Evolutionary conservation across 2,888 invertebrate genomes (phyloP).

Genomic region (Capitulum mitella): DNA sequence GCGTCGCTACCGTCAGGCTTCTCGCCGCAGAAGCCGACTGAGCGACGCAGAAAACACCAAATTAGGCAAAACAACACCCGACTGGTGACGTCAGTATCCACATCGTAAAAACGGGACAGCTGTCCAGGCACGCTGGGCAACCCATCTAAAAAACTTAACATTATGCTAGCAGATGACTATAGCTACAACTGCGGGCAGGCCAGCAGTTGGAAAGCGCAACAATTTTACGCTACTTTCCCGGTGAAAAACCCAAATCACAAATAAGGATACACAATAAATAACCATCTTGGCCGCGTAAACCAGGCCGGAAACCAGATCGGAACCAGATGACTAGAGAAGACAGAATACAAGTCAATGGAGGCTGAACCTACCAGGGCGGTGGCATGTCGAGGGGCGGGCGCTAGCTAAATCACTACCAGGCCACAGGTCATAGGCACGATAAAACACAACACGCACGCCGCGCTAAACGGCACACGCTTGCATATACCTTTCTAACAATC

Average conservation of each 20-base stretch:
- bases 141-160: neutral
- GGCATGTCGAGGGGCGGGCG: no score
- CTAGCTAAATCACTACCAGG: no score
- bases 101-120: neutral
- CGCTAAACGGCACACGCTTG: neutral
- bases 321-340: constrained; percentile 17
- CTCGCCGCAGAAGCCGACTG: constrained; percentile 17
- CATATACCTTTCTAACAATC: neutral
- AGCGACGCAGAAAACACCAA: constrained; percentile 3
- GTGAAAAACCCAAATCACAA: neutral
- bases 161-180: neutral
- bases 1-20: constrained; percentile 6
- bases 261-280: constrained; percentile 13
- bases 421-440: neutral
- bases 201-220: neutral
- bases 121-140: neutral
- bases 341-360: neutral
- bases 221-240: neutral
- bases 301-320: neutral
- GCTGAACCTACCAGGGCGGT: neutral
- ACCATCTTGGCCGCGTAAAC: neutral
- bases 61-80: neutral
- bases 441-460: neutral
- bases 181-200: neutral
- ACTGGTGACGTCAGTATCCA: neutral